A percentile compares a stretch with the other conserved stretches of the same genome.
Evolutionary conservation across 1,140 invertebrate genomes (phyloP).

Genomic region (Apocrypta bakeri): DNA sequence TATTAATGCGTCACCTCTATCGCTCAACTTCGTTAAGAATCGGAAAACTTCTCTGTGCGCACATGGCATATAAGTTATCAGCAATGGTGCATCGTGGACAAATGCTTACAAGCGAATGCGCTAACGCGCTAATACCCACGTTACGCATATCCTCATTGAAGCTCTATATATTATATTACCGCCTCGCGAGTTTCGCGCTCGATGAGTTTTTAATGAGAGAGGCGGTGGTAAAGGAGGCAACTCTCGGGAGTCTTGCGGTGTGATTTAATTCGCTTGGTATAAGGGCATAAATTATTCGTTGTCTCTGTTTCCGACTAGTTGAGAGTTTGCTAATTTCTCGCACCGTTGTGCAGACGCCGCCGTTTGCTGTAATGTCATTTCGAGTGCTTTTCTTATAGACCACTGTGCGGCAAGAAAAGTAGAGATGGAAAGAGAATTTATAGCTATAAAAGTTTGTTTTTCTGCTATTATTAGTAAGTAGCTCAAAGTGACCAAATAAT

Average conservation of each 20-base stretch:
- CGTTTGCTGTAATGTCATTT: conserved; percentile 5
- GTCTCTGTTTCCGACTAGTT: conserved; percentile 2
- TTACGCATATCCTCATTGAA: neutral
- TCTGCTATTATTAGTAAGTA: neutral
- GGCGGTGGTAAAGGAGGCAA: neutral
- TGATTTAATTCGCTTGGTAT: conserved; percentile 10
- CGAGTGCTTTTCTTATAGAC: conserved; percentile 9
- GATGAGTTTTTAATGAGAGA: conserved; percentile 40
- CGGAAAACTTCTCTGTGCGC: neutral
- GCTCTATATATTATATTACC: neutral
- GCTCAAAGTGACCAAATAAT: neutral
- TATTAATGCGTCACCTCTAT: neutral
- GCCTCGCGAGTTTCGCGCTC: conserved; percentile 17
- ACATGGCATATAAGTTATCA: neutral
- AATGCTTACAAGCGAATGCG: neutral
- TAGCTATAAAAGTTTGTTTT: neutral
- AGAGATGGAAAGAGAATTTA: neutral
- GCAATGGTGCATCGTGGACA: neutral
- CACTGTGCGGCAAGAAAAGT: neutral
- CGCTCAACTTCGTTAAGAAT: neutral
- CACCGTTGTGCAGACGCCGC: neutral
- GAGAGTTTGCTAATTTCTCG: neutral
- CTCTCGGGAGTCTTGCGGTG: neutral
- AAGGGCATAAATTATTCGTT: conserved; percentile 32
- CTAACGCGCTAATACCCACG: conserved; percentile 1